These are phyloP conservation scores for Enteromius trimaculatus DNA, from an alignment of 2,797 vertebrate genomes.

Conservation along the genomic window DNA sequence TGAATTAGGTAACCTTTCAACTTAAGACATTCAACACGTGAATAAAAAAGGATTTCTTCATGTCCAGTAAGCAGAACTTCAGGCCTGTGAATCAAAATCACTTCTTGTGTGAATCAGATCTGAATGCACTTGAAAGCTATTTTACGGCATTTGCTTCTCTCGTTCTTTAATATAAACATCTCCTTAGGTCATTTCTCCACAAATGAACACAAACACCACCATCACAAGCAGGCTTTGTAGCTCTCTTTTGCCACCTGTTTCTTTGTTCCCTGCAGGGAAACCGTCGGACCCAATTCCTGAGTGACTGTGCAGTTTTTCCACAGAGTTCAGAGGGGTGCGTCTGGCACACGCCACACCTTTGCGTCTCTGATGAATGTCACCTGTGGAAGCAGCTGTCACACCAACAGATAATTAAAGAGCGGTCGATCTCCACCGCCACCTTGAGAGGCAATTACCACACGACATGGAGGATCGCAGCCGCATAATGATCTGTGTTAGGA, in stretches of 20 bases:
- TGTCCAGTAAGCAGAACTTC: background rate
- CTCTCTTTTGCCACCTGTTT: constrained; percentile 24
- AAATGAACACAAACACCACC: background rate
- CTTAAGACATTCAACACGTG: background rate
- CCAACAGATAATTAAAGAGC: constrained; percentile 52
- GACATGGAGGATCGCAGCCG: constrained; percentile 66
- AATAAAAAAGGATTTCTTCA: background rate
- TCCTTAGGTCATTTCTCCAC: background rate
- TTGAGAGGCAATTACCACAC: constrained; percentile 69
- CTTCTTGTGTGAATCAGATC: background rate
- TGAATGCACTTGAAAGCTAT: background rate
- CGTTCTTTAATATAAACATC: background rate
- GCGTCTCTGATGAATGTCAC: constrained; percentile 49
- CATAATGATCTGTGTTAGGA: constrained; percentile 64
- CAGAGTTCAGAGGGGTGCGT: constrained; percentile 18
- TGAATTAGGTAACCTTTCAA: background rate
- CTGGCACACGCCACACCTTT: constrained; percentile 22
- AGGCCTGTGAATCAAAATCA: background rate
- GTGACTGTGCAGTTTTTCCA: background rate
- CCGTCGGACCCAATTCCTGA: background rate
- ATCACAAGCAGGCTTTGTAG: background rate
- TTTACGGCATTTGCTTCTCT: background rate
- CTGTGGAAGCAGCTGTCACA: constrained; percentile 48
- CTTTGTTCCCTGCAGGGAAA: background rate
- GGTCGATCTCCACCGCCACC: constrained; percentile 43